Conservation (phyloP, 1,140 invertebrate species). For the Nasonia giraulti region DNA sequence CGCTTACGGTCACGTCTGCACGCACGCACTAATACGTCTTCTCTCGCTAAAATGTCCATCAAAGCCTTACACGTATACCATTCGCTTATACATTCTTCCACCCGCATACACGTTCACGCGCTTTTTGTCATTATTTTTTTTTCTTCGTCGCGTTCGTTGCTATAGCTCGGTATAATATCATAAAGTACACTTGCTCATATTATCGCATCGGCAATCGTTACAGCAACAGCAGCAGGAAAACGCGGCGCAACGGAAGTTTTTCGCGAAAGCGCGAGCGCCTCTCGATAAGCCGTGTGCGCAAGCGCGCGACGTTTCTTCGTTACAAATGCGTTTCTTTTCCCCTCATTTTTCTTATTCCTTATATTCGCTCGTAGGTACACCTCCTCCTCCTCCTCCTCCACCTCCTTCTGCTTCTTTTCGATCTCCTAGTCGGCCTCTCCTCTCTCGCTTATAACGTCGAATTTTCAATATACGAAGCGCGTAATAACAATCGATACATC, state of each 20-base stretch:
- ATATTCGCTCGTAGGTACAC: not conserved
- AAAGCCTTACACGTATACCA: not conserved
- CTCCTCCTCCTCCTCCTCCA: slow-evolving; percentile 4
- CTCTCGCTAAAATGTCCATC: slow-evolving; percentile 8
- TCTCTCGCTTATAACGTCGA: not conserved
- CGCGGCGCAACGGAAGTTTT: slow-evolving; percentile 26
- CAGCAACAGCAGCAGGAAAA: slow-evolving; percentile 1
- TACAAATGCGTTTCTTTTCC: slow-evolving; percentile 48
- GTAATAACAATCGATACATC: slow-evolving; percentile 48
- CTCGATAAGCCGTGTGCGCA: slow-evolving; percentile 23
- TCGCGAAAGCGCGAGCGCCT: not conserved
- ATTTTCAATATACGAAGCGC: slow-evolving; percentile 44
- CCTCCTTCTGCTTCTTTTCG: not conserved
- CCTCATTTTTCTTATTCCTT: slow-evolving; percentile 33
- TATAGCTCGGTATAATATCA: slow-evolving; percentile 15
- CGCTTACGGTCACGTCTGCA: not conserved
- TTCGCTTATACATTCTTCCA: not conserved
- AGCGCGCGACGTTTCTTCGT: slow-evolving; percentile 33
- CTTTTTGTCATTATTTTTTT: slow-evolving; percentile 25
- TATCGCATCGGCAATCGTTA: slow-evolving; percentile 41
- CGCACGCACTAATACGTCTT: not conserved
- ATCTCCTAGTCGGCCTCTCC: not conserved
- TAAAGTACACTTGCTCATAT: slow-evolving; percentile 45
- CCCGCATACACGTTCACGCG: not conserved
- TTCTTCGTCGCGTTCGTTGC: slow-evolving; percentile 23